Evolutionary conservation across 2,113 vertebrate genomes (phyloP), one percentile per base, ranked within the genome.

Genomic region (Silurus glanis): DNA sequence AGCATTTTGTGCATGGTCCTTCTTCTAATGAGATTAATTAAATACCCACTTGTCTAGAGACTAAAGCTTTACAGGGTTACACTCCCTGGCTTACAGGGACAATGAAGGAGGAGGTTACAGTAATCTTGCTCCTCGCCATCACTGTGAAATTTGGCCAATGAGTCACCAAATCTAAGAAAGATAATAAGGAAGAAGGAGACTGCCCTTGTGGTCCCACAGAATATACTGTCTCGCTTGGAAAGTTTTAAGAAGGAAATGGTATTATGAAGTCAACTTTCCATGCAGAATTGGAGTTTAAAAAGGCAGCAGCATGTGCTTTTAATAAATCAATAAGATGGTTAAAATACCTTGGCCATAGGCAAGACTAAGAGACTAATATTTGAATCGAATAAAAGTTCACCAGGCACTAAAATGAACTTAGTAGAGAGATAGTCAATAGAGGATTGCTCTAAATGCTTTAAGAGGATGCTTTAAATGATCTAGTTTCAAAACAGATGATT

Each of bases 11-110:
- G 58, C 49, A 67, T 28, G 89, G 89, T 87, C 67, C 83, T 82
- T 81, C n/a, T 62, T 89, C 49, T 92, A 88, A 92, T 91, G 83
- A 10, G 89, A 93, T 92, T 91, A 85, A 91, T 72, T 8, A 83
- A 74, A 82, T 14, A 87, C 64, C 61, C 61, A 87, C 64, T 89
- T 23, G 88, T 53, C 58, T 74, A 72, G 62, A 87, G 61, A n/a
- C 0, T 80, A 6, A 13, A 78, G 74, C 74, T 51, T 23, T 53
- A n/a, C 49, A 82, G 45, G 47, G 62, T 82, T 82, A 66, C 23
- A 82, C 12, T 21, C 56, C 61, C 12, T 67, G 7, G 10, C 9
- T 85, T 88, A 55, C 72, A 91, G 62, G 87, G 80, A 71, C 71
- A 90, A 10, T 55, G 83, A 47, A 88, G 62, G 45, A 66, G 58